Percentiles rank a stretch among this genome's conserved stretches.
phyloP scores from a whole-genome alignment of 30 jellyfish, hydroid and myxozoan genomes.

The Turritopsis rubra region DNA sequence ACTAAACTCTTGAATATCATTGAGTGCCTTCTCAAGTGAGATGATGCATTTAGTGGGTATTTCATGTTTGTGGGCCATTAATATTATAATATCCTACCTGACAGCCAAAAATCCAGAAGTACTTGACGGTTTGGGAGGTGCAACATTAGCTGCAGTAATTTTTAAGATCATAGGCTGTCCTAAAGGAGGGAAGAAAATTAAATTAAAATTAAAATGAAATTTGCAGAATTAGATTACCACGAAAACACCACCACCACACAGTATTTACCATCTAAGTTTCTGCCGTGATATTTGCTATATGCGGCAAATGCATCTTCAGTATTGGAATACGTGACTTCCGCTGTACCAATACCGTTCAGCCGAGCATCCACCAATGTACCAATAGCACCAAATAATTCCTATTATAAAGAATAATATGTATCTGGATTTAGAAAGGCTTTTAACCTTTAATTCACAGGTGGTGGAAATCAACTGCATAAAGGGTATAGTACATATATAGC shows the following conservation, averaged over 20 bases:
- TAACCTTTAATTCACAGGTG: neutral
- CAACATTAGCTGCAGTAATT: slow-evolving; percentile 37
- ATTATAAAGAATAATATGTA: slow-evolving; percentile 3
- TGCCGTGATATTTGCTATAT: slow-evolving; percentile 63
- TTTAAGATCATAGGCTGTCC: slow-evolving; percentile 93
- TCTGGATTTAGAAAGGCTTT: neutral
- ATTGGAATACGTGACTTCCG: slow-evolving; percentile 57
- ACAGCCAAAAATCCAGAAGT: neutral
- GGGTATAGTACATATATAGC: too few relatives aligned
- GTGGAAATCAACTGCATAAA: neutral
- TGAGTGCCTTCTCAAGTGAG: too few relatives aligned
- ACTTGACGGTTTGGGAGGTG: slow-evolving; percentile 33
- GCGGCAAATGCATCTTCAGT: slow-evolving; percentile 74
- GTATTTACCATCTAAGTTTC: slow-evolving; percentile 82
- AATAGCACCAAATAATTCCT: slow-evolving; percentile 87
- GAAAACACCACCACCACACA: neutral
- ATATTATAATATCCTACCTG: neutral
- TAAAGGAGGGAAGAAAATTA: slow-evolving; percentile 27
- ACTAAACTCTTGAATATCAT: too few relatives aligned
- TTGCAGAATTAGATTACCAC: neutral
- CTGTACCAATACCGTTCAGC: slow-evolving; percentile 59
- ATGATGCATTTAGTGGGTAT: too few relatives aligned
- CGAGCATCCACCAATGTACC: slow-evolving; percentile 53
- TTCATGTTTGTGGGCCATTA: neutral
- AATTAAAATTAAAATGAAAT: neutral